Evolutionary conservation across 1,140 invertebrate genomes (phyloP), one percentile per base, ranked within the genome.

Genomic region (Zaprionus kolodkinae): DNA sequence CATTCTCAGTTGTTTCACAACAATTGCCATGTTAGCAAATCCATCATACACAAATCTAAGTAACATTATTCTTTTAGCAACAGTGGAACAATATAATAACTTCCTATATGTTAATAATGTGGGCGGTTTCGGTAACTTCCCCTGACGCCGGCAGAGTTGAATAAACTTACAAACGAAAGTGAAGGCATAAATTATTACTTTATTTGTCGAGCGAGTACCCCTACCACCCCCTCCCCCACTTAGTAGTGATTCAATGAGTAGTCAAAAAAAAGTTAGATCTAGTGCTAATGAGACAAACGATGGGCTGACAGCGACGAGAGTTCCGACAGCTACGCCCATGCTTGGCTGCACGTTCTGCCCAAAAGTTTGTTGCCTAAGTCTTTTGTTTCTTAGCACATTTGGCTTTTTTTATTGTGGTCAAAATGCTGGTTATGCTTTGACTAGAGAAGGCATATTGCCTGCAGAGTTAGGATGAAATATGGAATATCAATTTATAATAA

Each of bases 121-220:
- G 74, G 79, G 79, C 67, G 62, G 72, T 40, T 64, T 78, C 36
- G 56, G n/a, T 38, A 73, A 52, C 52, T 56, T 30, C 59, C 59
- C 30, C 65, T 84, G 80, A 88, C 74, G 78, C 84, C 77, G 48
- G 7, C 13, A 55, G 27, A 81, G 85, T 67, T 88, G 85, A 88
- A 84, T 84, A 84, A 88, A 88, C 84, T 78, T 45, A 45, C 48
- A 54, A 55, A 59, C 62, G 84, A 88, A 88, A 88, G 84, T 84
- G 84, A 88, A 80, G 83, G 84, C 72, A 57, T 64, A 67, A 57
- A 59, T 21, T 21, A 78, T 48, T 74, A 33, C 17, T 80, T 67
- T 68, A 45, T 73, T 79, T 67, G 36, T 15, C n/a, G 30, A 43
- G 36, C 40, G 40, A 25, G 55, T 15, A 30, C 43, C 27, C 57